phyloP scores from a whole-genome alignment of 2,888 invertebrate species.

The Caenorhabditis sp. region DNA sequence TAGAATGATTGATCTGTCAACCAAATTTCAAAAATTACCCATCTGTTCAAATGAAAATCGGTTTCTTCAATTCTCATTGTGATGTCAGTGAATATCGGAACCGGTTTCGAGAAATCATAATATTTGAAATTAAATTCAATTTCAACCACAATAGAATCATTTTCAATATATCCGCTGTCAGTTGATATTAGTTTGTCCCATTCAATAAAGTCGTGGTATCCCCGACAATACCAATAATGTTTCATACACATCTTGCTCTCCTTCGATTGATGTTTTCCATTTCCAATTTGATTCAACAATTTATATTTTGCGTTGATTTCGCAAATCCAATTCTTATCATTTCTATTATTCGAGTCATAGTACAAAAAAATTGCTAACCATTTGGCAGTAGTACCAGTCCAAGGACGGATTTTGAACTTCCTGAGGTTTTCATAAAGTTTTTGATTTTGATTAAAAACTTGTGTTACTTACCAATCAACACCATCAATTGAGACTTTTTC shows the following conservation, averaged over 20 bases:
- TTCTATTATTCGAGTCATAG: background rate
- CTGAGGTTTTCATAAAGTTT: too few relatives aligned
- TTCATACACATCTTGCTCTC: too few relatives aligned
- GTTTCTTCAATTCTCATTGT: background rate
- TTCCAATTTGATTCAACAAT: background rate
- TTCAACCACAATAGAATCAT: background rate
- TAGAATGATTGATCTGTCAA: background rate
- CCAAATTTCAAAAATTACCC: background rate
- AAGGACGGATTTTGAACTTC: too few relatives aligned
- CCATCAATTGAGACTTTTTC: background rate
- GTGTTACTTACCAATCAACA: background rate
- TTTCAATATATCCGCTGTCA: background rate
- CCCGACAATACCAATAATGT: background rate
- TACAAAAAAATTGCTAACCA: background rate
- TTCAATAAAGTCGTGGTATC: background rate
- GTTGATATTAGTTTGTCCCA: background rate
- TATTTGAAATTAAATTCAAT: background rate
- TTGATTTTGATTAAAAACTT: background rate
- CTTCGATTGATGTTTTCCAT: background rate
- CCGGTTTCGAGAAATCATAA: background rate
- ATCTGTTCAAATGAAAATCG: background rate
- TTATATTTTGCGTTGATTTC: background rate
- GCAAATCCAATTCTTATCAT: background rate
- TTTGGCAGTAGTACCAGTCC: too few relatives aligned
- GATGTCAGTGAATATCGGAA: background rate